Conservation (phyloP, 2,888 invertebrate genomes). For the Gandaritis pyraliata region DNA sequence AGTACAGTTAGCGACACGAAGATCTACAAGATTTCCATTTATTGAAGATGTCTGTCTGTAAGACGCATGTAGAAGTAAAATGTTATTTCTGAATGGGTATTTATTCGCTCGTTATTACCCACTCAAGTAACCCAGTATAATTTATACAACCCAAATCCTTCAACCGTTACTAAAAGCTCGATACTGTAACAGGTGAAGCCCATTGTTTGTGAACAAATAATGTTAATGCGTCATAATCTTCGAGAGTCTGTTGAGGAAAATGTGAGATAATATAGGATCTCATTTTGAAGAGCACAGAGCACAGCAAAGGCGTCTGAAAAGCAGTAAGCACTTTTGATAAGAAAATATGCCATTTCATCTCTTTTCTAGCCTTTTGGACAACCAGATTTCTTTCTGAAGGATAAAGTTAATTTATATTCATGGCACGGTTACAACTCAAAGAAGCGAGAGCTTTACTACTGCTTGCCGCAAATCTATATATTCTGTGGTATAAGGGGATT, state of each 20-base stretch:
- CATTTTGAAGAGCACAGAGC: background rate
- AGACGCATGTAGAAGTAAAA: too few species aligned
- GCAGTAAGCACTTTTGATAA: slow-evolving; percentile 16
- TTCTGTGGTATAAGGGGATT: too few species aligned
- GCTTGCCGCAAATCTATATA: too few species aligned
- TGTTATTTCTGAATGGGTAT: slow-evolving; percentile 16
- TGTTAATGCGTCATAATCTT: slow-evolving; percentile 37
- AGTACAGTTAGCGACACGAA: too few species aligned
- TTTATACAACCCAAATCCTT: slow-evolving; percentile 19
- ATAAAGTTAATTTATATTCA: too few species aligned
- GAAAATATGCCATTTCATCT: too few species aligned
- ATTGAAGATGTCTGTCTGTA: too few species aligned
- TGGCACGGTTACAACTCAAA: too few species aligned
- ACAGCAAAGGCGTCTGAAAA: background rate
- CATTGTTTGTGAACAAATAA: slow-evolving; percentile 38
- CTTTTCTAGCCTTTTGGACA: too few species aligned
- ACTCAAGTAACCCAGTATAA: slow-evolving; percentile 19
- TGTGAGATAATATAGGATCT: background rate
- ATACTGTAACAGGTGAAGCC: slow-evolving; percentile 32
- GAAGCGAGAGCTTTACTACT: too few species aligned
- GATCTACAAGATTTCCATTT: too few species aligned
- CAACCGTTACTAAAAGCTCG: slow-evolving; percentile 13
- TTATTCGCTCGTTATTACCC: slow-evolving; percentile 21
- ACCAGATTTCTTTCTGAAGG: too few species aligned
- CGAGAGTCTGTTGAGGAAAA: slow-evolving; percentile 12